Evolutionary conservation across 2,113 vertebrate species (phyloP).

Genomic region (Mesembrinibis cayennensis): DNA sequence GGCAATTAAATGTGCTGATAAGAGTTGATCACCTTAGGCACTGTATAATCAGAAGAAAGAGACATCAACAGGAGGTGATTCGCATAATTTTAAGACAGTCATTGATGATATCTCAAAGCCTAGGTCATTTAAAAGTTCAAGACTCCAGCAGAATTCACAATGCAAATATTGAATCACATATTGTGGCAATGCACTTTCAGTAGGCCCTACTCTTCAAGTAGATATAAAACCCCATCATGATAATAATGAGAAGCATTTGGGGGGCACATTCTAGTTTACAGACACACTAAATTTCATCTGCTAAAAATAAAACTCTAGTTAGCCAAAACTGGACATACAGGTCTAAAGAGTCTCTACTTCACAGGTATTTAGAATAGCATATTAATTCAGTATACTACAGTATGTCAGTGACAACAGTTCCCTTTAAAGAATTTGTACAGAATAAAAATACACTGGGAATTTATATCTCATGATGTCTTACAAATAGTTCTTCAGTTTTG

Average conservation of each 20-base stretch:
- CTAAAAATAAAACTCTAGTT: background rate
- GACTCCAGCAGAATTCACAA: background rate
- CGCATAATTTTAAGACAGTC: background rate
- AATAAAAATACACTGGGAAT: background rate
- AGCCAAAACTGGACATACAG: background rate
- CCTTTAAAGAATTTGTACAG: background rate
- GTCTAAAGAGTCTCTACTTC: background rate
- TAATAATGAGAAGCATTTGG: background rate
- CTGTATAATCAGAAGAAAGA: background rate
- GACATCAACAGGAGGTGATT: background rate
- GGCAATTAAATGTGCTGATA: background rate
- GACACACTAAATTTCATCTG: background rate
- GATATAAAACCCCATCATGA: background rate
- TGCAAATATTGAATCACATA: background rate
- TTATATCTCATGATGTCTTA: background rate
- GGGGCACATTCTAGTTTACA: background rate
- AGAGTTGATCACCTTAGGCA: background rate
- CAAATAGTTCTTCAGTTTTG: background rate
- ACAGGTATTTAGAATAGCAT: background rate
- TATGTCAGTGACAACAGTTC: background rate
- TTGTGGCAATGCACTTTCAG: background rate
- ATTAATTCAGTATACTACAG: background rate
- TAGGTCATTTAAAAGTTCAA: background rate
- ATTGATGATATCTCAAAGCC: background rate
- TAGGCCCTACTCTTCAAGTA: background rate